A percentile compares a stretch with the other conserved stretches of the same genome.
These are phyloP conservation scores for Zeugodacus cucurbitae DNA, from an alignment of 1,140 invertebrate genomes.

Conservation along the genomic window DNA sequence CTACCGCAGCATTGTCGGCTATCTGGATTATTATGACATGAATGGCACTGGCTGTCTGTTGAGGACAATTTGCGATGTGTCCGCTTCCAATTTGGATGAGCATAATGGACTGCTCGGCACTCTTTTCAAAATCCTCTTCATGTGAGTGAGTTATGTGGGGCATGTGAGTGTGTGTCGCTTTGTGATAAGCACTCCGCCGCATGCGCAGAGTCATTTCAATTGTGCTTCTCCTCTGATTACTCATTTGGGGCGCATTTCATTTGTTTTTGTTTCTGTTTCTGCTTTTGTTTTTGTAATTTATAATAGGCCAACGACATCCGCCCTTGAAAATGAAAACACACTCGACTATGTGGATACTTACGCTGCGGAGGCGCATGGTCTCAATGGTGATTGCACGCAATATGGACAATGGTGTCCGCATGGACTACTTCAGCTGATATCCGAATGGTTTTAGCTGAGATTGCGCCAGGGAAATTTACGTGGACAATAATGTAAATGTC, in stretches of 20 bases:
- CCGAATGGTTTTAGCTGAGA: conserved; percentile 40
- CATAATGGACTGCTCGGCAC: conserved; percentile 68
- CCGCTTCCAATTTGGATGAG: conserved; percentile 61
- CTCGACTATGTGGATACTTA: conserved; percentile 21
- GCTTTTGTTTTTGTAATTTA: conserved; percentile 64
- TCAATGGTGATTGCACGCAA: conserved; percentile 23
- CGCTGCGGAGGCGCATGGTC: conserved; percentile 2
- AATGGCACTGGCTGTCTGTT: conserved; percentile 68
- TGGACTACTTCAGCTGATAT: conserved; percentile 44
- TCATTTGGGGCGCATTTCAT: conserved; percentile 41
- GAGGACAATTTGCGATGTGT: conserved; percentile 68
- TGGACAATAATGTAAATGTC: not conserved
- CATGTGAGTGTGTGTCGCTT: not conserved
- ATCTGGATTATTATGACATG: conserved; percentile 66
- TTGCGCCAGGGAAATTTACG: not conserved
- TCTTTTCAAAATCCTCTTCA: conserved; percentile 68
- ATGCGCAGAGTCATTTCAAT: not conserved
- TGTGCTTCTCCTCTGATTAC: conserved; percentile 36
- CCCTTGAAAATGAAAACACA: not conserved
- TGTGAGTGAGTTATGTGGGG: conserved; percentile 58
- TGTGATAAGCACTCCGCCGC: not conserved
- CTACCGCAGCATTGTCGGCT: conserved; percentile 56
- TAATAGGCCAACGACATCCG: conserved; percentile 47
- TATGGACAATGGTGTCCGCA: conserved; percentile 45
- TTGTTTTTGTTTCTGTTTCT: conserved; percentile 49